Evolutionary conservation across 2,888 invertebrate species (phyloP).

Genomic region (Scaptomyza parva): DNA sequence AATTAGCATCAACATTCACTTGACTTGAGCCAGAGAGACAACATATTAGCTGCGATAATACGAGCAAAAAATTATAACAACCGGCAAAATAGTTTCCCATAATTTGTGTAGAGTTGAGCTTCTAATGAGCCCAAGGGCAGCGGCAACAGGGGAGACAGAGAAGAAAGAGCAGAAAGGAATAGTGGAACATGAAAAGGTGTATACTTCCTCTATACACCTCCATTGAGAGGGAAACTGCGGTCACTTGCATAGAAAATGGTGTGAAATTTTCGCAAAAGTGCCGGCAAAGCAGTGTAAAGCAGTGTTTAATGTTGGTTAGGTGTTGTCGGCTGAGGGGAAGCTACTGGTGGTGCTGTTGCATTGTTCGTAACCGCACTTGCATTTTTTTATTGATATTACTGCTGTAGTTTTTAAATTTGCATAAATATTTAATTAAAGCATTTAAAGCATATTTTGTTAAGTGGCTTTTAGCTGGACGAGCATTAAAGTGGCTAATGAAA

Average conservation of each 20-base stretch:
- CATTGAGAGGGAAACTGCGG: constrained; percentile 46
- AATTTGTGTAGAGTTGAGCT: constrained; percentile 63
- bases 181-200: background rate
- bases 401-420: constrained; percentile 64
- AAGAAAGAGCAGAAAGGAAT: background rate
- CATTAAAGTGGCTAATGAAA: constrained; percentile 59
- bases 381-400: constrained; percentile 50
- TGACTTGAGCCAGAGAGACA: constrained; percentile 45
- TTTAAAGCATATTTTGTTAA: constrained; percentile 73
- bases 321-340: background rate
- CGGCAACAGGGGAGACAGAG: background rate
- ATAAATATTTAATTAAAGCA: constrained; percentile 76
- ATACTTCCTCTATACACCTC: no score
- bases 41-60: constrained; percentile 13
- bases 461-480: constrained; percentile 44
- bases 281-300: constrained; percentile 23
- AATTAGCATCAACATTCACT: constrained; percentile 70
- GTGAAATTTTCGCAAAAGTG: constrained; percentile 57
- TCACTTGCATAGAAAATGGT: constrained; percentile 74
- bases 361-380: constrained; percentile 59
- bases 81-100: constrained; percentile 71
- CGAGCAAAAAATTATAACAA: constrained; percentile 40
- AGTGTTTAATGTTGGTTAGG: background rate
- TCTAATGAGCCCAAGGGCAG: constrained; percentile 66
- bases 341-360: constrained; percentile 20